Conservation (phyloP, 2,113 vertebrate species). For the Scopus umbretta region DNA sequence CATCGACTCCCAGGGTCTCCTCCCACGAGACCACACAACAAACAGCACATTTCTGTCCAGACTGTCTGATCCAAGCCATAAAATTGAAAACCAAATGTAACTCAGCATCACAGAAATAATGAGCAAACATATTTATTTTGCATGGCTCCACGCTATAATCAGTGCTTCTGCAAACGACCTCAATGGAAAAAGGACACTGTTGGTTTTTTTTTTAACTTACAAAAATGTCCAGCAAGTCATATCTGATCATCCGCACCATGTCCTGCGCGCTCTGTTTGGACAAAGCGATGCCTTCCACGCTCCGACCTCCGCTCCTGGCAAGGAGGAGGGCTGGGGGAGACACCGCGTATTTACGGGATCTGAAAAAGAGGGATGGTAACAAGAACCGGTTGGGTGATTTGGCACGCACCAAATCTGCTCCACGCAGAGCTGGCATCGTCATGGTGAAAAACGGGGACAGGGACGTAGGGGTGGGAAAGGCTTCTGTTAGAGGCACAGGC, state of each 20-base stretch:
- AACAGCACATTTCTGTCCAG: not conserved
- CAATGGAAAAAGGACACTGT: not conserved
- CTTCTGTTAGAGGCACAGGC: not conserved
- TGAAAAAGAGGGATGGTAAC: conserved; percentile 49
- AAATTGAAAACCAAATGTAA: not conserved
- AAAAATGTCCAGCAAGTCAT: conserved; percentile 73
- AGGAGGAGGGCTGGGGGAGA: conserved; percentile 81
- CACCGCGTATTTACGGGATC: conserved; percentile 72
- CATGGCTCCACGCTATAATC: not conserved
- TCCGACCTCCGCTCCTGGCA: conserved; percentile 57
- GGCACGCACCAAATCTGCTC: not conserved
- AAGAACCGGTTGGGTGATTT: not conserved
- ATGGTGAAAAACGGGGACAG: accelerated
- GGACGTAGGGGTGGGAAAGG: not conserved
- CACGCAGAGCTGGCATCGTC: not conserved
- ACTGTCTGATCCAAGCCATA: not conserved
- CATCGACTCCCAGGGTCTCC: not conserved
- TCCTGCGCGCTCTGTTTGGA: conserved; percentile 45
- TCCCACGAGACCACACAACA: not conserved
- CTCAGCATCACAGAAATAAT: not conserved
- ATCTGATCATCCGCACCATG: conserved; percentile 69
- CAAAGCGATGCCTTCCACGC: conserved; percentile 59
- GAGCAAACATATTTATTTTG: not conserved
- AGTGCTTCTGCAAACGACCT: not conserved
- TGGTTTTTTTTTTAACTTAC: conserved; percentile 67